Evolutionary conservation across 2,113 vertebrate species (phyloP).

Genomic region (Dasyurus viverrinus): DNA sequence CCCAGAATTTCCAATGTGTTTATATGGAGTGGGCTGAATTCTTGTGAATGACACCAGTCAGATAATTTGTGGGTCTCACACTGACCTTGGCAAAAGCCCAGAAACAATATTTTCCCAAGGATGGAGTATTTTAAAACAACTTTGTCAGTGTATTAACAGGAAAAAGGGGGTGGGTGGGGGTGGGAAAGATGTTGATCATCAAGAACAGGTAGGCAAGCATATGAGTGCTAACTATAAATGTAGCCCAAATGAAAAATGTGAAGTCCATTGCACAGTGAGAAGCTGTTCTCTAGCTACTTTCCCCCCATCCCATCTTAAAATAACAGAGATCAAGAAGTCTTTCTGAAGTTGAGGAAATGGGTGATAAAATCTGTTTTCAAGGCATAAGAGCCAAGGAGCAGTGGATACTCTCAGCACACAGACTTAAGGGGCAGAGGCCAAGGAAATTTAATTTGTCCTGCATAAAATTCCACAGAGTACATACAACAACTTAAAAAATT

Average conservation of each 20-base stretch:
- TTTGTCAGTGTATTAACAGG: neutral
- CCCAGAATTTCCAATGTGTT: constrained; percentile 18
- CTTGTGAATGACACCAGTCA: constrained; percentile 78
- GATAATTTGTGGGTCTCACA: constrained; percentile 79
- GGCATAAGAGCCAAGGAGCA: neutral
- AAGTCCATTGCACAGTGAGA: neutral
- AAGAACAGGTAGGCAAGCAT: constrained; percentile 49
- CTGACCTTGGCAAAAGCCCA: constrained; percentile 82
- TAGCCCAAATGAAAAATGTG: neutral
- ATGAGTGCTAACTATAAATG: constrained; percentile 73
- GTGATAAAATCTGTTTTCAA: neutral
- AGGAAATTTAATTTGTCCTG: neutral
- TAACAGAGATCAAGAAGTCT: neutral
- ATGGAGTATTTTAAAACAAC: constrained; percentile 28
- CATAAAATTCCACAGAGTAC: neutral
- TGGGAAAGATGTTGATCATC: constrained; percentile 72
- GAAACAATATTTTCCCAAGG: constrained; percentile 81
- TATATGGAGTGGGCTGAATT: constrained; percentile 77
- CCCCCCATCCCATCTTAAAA: neutral
- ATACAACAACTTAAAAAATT: neutral
- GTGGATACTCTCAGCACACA: neutral
- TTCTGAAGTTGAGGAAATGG: neutral
- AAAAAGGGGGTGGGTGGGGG: constrained; percentile 67
- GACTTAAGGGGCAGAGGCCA: neutral
- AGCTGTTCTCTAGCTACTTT: neutral